A percentile compares a stretch with the other conserved stretches of the same genome.
phyloP scores from a whole-genome alignment of 2,113 vertebrate species.

The Eulacestoma nigropectus region DNA sequence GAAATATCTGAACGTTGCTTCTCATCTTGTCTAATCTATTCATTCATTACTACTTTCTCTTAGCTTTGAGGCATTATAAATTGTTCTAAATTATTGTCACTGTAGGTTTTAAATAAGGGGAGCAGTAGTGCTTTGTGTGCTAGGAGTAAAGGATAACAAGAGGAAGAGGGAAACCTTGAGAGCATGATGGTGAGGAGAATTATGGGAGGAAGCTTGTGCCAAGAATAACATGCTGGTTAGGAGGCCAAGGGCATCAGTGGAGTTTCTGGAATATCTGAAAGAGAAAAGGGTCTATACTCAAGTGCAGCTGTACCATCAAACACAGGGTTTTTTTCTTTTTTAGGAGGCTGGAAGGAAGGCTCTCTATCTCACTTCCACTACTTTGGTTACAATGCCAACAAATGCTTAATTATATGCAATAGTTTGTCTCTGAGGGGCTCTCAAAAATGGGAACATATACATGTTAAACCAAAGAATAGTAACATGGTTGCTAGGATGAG shows the following conservation, averaged over 20 bases:
- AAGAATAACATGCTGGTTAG: neutral
- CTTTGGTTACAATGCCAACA: neutral
- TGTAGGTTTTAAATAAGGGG: neutral
- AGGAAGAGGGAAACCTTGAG: neutral
- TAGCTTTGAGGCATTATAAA: neutral
- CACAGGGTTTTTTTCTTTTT: rapidly evolving
- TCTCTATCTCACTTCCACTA: neutral
- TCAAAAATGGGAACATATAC: neutral
- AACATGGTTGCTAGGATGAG: neutral
- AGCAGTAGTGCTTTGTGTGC: neutral
- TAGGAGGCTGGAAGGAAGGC: neutral
- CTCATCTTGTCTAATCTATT: neutral
- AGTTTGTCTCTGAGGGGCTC: neutral
- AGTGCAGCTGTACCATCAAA: neutral
- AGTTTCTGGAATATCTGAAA: neutral
- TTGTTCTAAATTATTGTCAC: neutral
- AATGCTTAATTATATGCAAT: neutral
- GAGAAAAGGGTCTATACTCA: neutral
- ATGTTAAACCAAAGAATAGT: neutral
- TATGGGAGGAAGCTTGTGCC: neutral
- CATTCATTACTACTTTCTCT: neutral
- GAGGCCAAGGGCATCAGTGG: neutral
- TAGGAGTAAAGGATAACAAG: neutral
- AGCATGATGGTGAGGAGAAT: neutral
- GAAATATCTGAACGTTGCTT: rapidly evolving